Base-by-base conservation (phyloP, 2,888 invertebrate species). In the Thera obeliscata region DNA sequence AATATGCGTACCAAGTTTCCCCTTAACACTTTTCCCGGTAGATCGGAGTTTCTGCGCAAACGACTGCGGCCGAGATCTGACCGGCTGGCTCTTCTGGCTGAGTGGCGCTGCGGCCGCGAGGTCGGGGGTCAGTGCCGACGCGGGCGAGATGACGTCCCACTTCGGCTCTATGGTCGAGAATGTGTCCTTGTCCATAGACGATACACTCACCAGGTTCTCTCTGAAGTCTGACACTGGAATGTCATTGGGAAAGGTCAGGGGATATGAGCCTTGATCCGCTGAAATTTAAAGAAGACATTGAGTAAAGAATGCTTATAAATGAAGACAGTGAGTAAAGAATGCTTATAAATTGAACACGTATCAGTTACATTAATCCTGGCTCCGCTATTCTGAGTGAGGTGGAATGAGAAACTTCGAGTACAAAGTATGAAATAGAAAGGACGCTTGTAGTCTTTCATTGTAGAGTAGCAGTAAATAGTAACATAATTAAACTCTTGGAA, bases 11-110 rank as follows among this genome's bases (percentile, higher is more conserved):
- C 94, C 94, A 1, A 95, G 82, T 78, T 95, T 95, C 1, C 96
- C 97, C 81, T 97, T 97, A 0, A 97, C 97, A 56, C 96, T 97
- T 87, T 97, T 97, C 35, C 97, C 96, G 0, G 97, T 98, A 8
- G 97, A 97, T 43, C 97, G 93, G 43, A 98, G 90, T 82, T 98
- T 97, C 87, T 98, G 98, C 0, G 98, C 98, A 84, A 98, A 97
- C 76, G 97, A 97, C 87, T 98, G 97, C 0, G 98, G 98, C 0
- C 98, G 71, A 0, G 89, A 81, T 1, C 87, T 70, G 0, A 83
- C 73, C 6, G 83, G 84, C 68, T 74, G 80, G 58, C 64, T 76
- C 67, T 78, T 79, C 43, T 80, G 78, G 22, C 77, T 90, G 78
- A 65, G 75, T 11, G 72, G 81, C 55, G 76, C 76, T 6, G 76